Evolutionary conservation across 2,888 invertebrate species (phyloP), one percentile per base, ranked within the genome.

Genomic region (Conomelus anceps): DNA sequence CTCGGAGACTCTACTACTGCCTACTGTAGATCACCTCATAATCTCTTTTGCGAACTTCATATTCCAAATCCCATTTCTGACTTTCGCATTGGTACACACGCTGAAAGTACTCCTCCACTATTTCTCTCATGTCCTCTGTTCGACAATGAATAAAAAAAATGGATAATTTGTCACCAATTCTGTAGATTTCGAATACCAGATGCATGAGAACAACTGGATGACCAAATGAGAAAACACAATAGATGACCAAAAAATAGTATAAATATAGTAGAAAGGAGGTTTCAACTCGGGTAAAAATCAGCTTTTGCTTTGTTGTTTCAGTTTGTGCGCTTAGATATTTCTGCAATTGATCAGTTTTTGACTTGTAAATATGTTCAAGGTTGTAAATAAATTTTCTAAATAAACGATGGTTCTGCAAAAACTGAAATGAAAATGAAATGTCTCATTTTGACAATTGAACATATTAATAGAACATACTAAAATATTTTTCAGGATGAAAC

Each of bases 61-160:
- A 97, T 97, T 99, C 99, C 97, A 99, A 98, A 97, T 99, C 99
- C 97, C 99, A 99, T 96, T 99, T 99, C 95, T 98, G 98, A 95
- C 98, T 97, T 96, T 99, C 99, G 96, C 98, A 97, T 95, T 96
- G 96, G 96, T 97, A 97, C 96, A 99, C 96, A 96, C 98, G 98
- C 95, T 97, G 97, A 96, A 97, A 97, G 96, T 98, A 98, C 95
- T 97, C 97, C 96, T 97, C 96, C 95, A 97, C 96, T 95, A 98
- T 97, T 90, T 91, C 91, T 89, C 90, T 91, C 88, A 91, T 91
- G 88, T 91, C 91, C 89, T 91, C 91, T 91, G 91, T 89, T 89
- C 87, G 89, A 88, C n/a, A 63, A 63, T 63, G 13, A 63, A 63
- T 63, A 63, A 0, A 63, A 63, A 26, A 7, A n/a, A 63, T 63